phyloP scores from a whole-genome alignment of 1,140 invertebrate genomes.

The Apis florea region DNA sequence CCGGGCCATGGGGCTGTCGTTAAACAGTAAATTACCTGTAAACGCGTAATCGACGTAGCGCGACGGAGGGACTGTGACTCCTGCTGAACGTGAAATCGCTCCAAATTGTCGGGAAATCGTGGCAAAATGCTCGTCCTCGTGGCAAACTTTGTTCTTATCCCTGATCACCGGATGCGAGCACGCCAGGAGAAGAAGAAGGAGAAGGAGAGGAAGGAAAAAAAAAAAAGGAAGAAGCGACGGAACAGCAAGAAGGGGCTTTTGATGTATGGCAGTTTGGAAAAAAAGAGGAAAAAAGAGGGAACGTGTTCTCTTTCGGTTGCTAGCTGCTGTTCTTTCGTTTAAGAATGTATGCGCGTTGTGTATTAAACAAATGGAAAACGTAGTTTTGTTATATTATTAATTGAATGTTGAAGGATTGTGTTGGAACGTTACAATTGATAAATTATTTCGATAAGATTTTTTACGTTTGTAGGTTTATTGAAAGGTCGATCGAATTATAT shows the following conservation, averaged over 20 bases:
- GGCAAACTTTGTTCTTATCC: background rate
- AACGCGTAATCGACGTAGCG: constrained; percentile 14
- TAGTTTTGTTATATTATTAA: too few species aligned
- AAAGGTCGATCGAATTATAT: too few species aligned
- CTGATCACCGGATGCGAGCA: background rate
- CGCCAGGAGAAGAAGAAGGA: background rate
- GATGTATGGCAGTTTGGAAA: background rate
- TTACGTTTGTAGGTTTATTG: too few species aligned
- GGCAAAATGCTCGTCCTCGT: background rate
- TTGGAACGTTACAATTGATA: too few species aligned
- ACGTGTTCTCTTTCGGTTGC: too few species aligned
- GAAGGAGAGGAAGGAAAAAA: background rate
- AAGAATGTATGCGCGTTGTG: too few species aligned
- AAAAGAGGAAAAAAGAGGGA: background rate
- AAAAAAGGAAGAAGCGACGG: background rate
- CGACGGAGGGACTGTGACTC: background rate
- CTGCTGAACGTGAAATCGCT: background rate
- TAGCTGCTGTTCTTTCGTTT: too few species aligned
- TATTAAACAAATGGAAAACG: too few species aligned
- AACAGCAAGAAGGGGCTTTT: background rate
- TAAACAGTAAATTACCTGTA: constrained; percentile 51
- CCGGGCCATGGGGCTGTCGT: constrained; percentile 27
- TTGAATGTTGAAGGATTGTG: too few species aligned
- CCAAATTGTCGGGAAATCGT: background rate
- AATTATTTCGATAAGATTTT: too few species aligned